Conservation (phyloP, 2,797 vertebrate genomes). For the Macropus fuliginosus region DNA sequence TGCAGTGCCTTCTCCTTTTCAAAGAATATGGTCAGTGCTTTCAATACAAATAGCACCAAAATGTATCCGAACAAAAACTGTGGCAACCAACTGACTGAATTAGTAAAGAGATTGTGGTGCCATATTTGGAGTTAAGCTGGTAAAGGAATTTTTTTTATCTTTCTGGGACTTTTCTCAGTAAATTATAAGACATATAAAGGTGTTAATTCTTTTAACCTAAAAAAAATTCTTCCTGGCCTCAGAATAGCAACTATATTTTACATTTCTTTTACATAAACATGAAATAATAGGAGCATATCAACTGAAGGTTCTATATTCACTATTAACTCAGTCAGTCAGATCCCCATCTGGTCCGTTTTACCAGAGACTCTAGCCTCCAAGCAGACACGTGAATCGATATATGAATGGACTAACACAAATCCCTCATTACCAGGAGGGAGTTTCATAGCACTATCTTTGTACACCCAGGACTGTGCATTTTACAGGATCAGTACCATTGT, state of each 20-base stretch:
- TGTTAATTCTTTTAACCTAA: conserved; percentile 28
- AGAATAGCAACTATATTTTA: conserved; percentile 29
- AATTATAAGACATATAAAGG: not conserved
- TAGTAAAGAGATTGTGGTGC: not conserved
- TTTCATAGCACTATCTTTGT: not conserved
- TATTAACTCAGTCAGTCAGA: not conserved
- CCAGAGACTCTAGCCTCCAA: not conserved
- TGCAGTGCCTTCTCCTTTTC: conserved; percentile 19
- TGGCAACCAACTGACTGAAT: conserved; percentile 29
- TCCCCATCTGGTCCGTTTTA: not conserved
- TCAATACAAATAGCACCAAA: conserved; percentile 14
- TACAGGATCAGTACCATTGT: not conserved
- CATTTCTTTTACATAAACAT: not conserved
- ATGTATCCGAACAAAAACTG: conserved; percentile 37
- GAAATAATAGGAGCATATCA: conserved; percentile 30
- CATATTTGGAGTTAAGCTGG: not conserved
- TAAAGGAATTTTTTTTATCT: not conserved
- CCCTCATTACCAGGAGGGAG: not conserved
- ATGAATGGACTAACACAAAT: not conserved
- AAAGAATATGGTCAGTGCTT: not conserved
- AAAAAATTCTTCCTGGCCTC: conserved; percentile 26
- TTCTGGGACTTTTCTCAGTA: conserved; percentile 14
- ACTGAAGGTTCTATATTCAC: conserved; percentile 19
- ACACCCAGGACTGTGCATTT: not conserved
- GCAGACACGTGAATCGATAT: not conserved